Evolutionary conservation across 2,797 vertebrate species (phyloP).

Genomic region (Lepilemur ruficaudatus): DNA sequence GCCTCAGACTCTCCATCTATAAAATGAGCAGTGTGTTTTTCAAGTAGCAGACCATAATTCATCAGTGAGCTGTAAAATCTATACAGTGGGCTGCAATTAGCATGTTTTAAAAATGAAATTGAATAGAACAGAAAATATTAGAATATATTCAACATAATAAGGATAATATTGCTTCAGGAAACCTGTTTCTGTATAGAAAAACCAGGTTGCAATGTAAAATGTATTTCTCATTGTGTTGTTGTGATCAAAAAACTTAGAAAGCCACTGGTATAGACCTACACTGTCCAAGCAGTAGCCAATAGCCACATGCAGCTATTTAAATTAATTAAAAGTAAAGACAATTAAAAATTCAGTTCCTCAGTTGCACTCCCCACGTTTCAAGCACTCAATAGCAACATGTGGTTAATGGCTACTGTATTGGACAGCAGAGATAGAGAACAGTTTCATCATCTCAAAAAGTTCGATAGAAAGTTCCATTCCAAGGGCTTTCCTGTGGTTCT

Average conservation of each 20-base stretch:
- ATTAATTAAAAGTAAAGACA: slow-evolving; percentile 30
- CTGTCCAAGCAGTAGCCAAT: background rate
- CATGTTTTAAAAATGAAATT: slow-evolving; percentile 3
- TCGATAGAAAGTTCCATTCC: background rate
- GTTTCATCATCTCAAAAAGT: background rate
- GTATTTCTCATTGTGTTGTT: background rate
- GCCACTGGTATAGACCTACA: background rate
- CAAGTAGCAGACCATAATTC: slow-evolving; percentile 28
- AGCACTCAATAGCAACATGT: background rate
- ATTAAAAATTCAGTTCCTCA: slow-evolving; percentile 28
- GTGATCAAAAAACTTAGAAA: slow-evolving; percentile 11
- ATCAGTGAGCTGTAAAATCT: background rate
- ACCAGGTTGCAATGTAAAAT: slow-evolving; percentile 14
- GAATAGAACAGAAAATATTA: background rate
- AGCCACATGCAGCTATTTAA: background rate
- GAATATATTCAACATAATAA: background rate
- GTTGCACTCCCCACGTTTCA: slow-evolving; percentile 9
- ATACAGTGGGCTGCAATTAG: background rate
- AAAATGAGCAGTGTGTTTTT: slow-evolving; percentile 24
- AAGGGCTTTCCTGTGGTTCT: background rate
- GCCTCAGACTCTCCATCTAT: slow-evolving; percentile 1
- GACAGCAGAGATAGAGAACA: background rate
- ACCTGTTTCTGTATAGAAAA: background rate
- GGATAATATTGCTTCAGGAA: background rate
- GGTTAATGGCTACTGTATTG: background rate